phyloP scores from a whole-genome alignment of 2,113 vertebrate species.

The Alectura lathami region DNA sequence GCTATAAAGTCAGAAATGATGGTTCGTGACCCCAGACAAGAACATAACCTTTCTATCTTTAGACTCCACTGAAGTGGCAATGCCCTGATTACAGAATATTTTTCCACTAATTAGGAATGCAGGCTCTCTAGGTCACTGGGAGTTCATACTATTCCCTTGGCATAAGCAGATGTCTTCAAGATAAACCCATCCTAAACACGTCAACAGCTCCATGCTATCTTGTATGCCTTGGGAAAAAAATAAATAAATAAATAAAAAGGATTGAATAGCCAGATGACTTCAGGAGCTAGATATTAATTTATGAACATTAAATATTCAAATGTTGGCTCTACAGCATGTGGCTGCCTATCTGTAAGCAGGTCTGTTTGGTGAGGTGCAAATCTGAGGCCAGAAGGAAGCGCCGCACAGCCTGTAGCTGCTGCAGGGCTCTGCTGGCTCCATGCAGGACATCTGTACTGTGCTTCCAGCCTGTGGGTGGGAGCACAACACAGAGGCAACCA shows the following conservation, averaged over 20 bases:
- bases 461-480: not conserved
- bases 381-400: not conserved
- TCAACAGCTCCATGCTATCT: slow-evolving; percentile 62
- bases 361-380: not conserved
- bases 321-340: not conserved
- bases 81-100: slow-evolving; percentile 61
- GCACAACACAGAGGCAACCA: fast-evolving
- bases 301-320: slow-evolving; percentile 51
- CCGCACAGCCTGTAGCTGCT: not conserved
- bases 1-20: slow-evolving; percentile 32
- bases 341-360: not conserved
- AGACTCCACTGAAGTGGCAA: slow-evolving; percentile 52
- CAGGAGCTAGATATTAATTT: not conserved
- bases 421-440: not conserved
- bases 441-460: not conserved
- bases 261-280: slow-evolving; percentile 54
- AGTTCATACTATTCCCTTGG: slow-evolving; percentile 66
- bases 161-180: slow-evolving; percentile 73
- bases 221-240: not conserved
- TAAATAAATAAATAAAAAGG: not conserved
- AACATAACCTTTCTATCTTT: slow-evolving; percentile 61
- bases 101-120: slow-evolving; percentile 62
- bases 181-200: slow-evolving; percentile 70
- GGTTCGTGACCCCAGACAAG: slow-evolving; percentile 45
- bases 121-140: slow-evolving; percentile 60